phyloP scores from a whole-genome alignment of 2,888 invertebrate genomes.

The Acleris emargana region DNA sequence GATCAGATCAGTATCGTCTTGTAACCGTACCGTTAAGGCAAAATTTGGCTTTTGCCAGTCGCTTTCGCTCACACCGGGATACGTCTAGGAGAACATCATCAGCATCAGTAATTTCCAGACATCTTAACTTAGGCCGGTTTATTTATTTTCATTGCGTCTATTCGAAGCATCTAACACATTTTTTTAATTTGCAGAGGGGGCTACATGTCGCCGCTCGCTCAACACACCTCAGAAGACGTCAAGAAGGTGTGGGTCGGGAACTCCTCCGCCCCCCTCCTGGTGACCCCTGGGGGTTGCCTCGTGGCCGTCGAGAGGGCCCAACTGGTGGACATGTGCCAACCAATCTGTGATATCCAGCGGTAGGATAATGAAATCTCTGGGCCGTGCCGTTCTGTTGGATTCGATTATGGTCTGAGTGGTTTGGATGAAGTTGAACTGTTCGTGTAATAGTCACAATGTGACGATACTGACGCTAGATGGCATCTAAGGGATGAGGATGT shows the following conservation, averaged over 20 bases:
- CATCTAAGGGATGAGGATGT: too few relatives aligned
- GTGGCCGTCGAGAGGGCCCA: slow-evolving; percentile 76
- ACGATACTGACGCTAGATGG: neutral
- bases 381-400: slow-evolving; percentile 59
- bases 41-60: too few relatives aligned
- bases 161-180: neutral
- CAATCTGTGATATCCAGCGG: slow-evolving; percentile 77
- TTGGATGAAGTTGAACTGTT: neutral
- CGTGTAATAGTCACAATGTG: neutral
- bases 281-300: slow-evolving; percentile 71
- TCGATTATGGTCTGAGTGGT: slow-evolving; percentile 31
- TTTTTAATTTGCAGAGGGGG: slow-evolving; percentile 67
- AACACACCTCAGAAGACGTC: slow-evolving; percentile 67
- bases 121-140: too few relatives aligned
- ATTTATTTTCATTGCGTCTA: neutral
- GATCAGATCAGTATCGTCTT: too few relatives aligned
- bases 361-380: slow-evolving; percentile 62
- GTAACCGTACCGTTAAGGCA: too few relatives aligned
- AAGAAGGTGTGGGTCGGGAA: slow-evolving; percentile 79
- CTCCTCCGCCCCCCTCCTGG: slow-evolving; percentile 64
- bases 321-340: slow-evolving; percentile 62
- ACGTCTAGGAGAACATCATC: too few relatives aligned
- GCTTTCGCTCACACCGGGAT: too few relatives aligned
- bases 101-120: too few relatives aligned
- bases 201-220: slow-evolving; percentile 72